These are phyloP conservation scores for Aegotheles bennettii DNA, from an alignment of 2,113 vertebrate species.

Conservation along the genomic window DNA sequence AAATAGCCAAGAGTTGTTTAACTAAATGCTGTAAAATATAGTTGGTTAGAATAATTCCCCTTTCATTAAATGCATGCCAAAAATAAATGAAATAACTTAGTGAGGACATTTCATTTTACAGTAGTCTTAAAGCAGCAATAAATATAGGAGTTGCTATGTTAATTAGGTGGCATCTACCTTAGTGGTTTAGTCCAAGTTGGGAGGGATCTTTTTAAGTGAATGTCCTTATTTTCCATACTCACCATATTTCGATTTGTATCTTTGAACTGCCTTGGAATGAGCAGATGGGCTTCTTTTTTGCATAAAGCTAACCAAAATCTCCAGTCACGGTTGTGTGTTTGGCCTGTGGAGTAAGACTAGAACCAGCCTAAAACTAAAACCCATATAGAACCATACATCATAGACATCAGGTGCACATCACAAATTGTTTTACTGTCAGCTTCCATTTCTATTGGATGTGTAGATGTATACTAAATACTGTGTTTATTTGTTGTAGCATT, in stretches of 20 bases:
- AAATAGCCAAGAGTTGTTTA: neutral
- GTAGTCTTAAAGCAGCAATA: neutral
- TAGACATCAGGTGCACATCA: neutral
- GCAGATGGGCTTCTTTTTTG: neutral
- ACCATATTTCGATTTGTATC: neutral
- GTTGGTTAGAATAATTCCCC: neutral
- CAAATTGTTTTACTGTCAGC: neutral
- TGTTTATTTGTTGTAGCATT: neutral
- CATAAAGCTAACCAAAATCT: neutral
- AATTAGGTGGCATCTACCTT: neutral
- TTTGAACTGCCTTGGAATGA: neutral
- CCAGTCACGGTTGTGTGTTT: neutral
- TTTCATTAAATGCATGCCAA: neutral
- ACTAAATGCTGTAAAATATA: neutral
- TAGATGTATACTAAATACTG: neutral
- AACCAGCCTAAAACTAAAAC: neutral
- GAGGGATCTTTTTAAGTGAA: neutral
- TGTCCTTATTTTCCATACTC: neutral
- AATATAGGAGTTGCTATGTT: neutral
- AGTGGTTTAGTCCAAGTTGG: neutral
- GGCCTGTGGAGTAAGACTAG: neutral
- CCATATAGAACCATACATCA: fast-evolving
- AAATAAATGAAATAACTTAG: neutral
- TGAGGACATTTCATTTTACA: neutral
- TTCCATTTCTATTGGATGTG: neutral